Conservation (phyloP, 2,113 vertebrate species). For the Pteruthius melanotis region DNA sequence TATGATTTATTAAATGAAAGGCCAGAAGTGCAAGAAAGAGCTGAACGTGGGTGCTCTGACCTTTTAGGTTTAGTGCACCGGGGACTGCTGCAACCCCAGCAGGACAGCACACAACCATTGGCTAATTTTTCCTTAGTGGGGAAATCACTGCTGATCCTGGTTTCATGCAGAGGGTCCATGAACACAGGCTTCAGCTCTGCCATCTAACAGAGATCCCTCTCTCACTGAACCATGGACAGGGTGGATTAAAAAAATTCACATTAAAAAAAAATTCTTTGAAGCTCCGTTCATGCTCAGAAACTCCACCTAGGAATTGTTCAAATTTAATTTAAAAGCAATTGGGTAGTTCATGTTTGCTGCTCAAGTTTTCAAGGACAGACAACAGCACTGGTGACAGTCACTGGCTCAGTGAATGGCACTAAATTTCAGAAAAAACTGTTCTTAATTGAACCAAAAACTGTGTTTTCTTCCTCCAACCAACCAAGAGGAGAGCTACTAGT, state of each 20-base stretch:
- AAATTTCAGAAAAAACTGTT: background rate
- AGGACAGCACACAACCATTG: background rate
- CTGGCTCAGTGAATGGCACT: background rate
- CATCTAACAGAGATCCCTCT: background rate
- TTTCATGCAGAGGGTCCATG: background rate
- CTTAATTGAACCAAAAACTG: background rate
- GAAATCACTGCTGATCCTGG: background rate
- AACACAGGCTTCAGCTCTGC: background rate
- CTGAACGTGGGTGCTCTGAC: background rate
- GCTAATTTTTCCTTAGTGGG: background rate
- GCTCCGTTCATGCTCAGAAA: background rate
- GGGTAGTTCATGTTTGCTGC: background rate
- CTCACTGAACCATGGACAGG: conserved; percentile 28
- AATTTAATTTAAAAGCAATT: background rate
- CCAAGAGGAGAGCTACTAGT: background rate
- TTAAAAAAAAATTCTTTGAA: background rate
- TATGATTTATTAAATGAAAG: background rate
- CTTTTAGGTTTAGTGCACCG: background rate
- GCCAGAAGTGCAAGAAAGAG: background rate
- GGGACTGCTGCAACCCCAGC: background rate
- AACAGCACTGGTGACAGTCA: background rate
- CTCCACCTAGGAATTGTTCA: background rate
- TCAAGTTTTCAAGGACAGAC: background rate
- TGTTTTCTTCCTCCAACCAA: background rate
- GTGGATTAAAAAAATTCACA: background rate